These are phyloP conservation scores for Calephelis perditalis DNA, from an alignment of 2,888 invertebrate species.

Conservation along the genomic window DNA sequence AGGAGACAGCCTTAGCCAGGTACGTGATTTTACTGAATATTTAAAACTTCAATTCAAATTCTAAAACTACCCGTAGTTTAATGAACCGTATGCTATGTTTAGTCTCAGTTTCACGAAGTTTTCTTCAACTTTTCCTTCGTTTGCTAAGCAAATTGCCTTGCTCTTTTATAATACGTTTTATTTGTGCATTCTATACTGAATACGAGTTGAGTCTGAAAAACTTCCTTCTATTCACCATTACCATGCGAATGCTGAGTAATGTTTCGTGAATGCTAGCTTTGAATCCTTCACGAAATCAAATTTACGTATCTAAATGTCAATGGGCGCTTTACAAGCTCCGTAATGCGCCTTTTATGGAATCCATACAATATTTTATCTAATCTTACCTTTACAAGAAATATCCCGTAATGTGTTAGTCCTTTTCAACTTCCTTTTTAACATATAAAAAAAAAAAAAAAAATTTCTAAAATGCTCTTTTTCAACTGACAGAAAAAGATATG, in stretches of 20 bases:
- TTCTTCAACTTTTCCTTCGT: slow-evolving; percentile 36
- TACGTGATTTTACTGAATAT: slow-evolving; percentile 36
- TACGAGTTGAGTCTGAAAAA: slow-evolving; percentile 33
- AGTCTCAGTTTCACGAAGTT: slow-evolving; percentile 47
- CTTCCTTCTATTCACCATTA: slow-evolving; percentile 47
- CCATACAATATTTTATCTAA: not conserved
- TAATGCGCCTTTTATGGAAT: slow-evolving; percentile 16
- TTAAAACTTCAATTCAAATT: slow-evolving; percentile 26
- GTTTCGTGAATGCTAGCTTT: slow-evolving; percentile 54
- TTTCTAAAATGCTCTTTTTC: too few species aligned
- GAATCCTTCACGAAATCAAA: slow-evolving; percentile 55
- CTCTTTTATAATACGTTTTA: slow-evolving; percentile 22
- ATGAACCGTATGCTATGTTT: slow-evolving; percentile 51
- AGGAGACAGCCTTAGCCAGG: slow-evolving; percentile 74
- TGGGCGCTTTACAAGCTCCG: slow-evolving; percentile 37
- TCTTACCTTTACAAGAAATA: not conserved
- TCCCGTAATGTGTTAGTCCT: too few species aligned
- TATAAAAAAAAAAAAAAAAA: too few species aligned
- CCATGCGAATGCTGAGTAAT: slow-evolving; percentile 52
- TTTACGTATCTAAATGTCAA: slow-evolving; percentile 47
- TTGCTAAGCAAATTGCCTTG: slow-evolving; percentile 45
- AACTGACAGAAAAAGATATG: too few species aligned
- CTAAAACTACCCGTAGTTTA: slow-evolving; percentile 43
- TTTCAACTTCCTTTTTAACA: too few species aligned
- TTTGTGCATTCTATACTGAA: slow-evolving; percentile 34